Percentiles rank a stretch among this genome's conserved stretches.
These are phyloP conservation scores for Synaphobranchus kaupii DNA, from an alignment of 2,797 vertebrate genomes.

Conservation along the genomic window DNA sequence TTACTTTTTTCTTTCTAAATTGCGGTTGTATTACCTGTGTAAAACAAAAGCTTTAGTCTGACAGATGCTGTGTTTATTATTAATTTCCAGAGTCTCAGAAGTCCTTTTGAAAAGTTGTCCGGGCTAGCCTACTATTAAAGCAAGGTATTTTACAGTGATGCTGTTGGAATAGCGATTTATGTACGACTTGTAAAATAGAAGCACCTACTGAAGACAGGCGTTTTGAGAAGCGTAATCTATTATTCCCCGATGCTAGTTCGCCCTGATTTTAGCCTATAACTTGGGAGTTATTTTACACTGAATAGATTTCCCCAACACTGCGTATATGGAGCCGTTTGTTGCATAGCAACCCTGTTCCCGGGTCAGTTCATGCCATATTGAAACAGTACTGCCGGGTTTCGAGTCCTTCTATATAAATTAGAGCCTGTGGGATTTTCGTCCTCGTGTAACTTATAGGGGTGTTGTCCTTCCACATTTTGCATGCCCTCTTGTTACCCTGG, in stretches of 20 bases:
- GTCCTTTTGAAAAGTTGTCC: constrained; percentile 22
- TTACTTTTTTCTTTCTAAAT: neutral
- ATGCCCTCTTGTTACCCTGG: neutral
- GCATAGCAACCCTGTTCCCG: constrained; percentile 39
- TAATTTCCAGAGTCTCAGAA: neutral
- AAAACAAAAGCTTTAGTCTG: neutral
- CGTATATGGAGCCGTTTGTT: constrained; percentile 22
- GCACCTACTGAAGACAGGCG: neutral
- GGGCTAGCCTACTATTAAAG: neutral
- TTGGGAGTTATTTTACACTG: constrained; percentile 5
- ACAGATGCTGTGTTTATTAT: neutral
- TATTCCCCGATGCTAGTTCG: neutral
- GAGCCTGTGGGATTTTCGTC: neutral
- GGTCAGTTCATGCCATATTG: constrained; percentile 16
- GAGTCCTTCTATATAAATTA: neutral
- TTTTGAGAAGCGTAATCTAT: neutral
- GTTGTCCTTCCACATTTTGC: neutral
- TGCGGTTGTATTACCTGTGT: neutral
- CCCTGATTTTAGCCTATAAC: neutral
- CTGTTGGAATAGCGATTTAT: constrained; percentile 3
- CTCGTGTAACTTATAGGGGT: neutral
- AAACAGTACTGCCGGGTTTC: constrained; percentile 24
- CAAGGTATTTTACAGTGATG: neutral
- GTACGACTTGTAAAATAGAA: neutral
- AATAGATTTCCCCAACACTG: constrained; percentile 13